Conservation (phyloP, 2,888 invertebrate genomes). For the Lasioglossum lativentre region DNA sequence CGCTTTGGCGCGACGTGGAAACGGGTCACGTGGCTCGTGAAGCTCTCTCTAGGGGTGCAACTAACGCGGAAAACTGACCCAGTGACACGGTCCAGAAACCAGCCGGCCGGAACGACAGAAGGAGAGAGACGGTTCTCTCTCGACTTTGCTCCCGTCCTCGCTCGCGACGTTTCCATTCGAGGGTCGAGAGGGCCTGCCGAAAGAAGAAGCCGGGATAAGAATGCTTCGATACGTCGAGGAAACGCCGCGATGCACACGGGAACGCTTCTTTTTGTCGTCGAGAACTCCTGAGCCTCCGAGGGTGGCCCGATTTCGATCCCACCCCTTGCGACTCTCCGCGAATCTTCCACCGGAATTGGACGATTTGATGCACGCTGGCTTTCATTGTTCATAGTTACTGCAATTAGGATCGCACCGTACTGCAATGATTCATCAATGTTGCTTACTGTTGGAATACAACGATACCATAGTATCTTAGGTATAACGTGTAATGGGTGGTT, state of each 20-base stretch:
- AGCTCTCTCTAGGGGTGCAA: slow-evolving; percentile 21
- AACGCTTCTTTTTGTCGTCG: not conserved
- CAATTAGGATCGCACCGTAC: not conserved
- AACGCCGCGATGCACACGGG: slow-evolving; percentile 18
- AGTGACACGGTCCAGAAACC: slow-evolving; percentile 55
- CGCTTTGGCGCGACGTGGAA: not conserved
- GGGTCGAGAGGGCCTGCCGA: slow-evolving; percentile 27
- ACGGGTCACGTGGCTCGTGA: slow-evolving; percentile 41
- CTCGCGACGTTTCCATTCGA: slow-evolving; percentile 17
- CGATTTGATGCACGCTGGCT: not conserved
- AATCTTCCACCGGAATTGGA: not conserved
- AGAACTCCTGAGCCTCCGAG: not conserved
- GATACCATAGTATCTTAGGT: too few species aligned
- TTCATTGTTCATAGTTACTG: not conserved
- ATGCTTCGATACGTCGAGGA: slow-evolving; percentile 38
- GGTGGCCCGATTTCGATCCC: not conserved
- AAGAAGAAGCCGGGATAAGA: slow-evolving; percentile 59
- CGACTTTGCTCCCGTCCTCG: slow-evolving; percentile 26
- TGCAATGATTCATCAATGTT: not conserved
- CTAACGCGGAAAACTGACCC: slow-evolving; percentile 57
- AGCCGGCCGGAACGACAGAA: not conserved
- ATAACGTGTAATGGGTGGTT: too few species aligned
- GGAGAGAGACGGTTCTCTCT: slow-evolving; percentile 29
- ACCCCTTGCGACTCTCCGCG: not conserved
- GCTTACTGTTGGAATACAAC: too few species aligned